Conservation (phyloP, 2,797 vertebrate species). For the Periparus ater region DNA sequence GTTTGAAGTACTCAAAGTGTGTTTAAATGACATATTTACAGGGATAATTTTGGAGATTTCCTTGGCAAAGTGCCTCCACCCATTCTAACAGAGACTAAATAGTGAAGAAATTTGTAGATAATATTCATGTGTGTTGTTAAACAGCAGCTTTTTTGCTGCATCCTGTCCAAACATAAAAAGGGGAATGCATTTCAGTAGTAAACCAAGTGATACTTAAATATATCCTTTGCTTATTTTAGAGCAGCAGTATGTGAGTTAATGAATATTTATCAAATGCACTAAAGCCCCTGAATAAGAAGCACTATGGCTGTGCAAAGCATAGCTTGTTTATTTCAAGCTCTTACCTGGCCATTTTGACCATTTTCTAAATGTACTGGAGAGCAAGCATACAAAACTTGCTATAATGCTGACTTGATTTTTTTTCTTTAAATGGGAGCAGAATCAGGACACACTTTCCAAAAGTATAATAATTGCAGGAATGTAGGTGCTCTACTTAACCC, state of each 20-base stretch:
- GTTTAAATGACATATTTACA: neutral
- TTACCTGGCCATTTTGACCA: neutral
- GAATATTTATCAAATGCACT: neutral
- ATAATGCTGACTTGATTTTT: neutral
- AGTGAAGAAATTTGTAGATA: neutral
- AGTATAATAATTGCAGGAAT: neutral
- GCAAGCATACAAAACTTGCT: neutral
- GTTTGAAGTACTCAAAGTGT: neutral
- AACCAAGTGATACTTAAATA: neutral
- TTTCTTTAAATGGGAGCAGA: neutral
- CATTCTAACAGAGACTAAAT: neutral
- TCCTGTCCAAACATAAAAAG: neutral
- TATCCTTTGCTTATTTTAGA: conserved; percentile 1
- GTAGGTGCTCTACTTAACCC: conserved; percentile 27
- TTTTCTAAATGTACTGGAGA: neutral
- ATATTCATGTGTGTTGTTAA: conserved; percentile 30
- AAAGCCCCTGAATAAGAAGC: neutral
- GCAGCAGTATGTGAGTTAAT: neutral
- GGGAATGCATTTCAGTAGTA: neutral
- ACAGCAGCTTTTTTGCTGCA: neutral
- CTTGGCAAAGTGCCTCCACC: neutral
- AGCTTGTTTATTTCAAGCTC: neutral
- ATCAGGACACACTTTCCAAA: neutral
- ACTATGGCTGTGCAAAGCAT: neutral
- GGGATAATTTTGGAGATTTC: neutral